Conservation (phyloP, 2,888 invertebrate species). For the Plemyria rubiginata region DNA sequence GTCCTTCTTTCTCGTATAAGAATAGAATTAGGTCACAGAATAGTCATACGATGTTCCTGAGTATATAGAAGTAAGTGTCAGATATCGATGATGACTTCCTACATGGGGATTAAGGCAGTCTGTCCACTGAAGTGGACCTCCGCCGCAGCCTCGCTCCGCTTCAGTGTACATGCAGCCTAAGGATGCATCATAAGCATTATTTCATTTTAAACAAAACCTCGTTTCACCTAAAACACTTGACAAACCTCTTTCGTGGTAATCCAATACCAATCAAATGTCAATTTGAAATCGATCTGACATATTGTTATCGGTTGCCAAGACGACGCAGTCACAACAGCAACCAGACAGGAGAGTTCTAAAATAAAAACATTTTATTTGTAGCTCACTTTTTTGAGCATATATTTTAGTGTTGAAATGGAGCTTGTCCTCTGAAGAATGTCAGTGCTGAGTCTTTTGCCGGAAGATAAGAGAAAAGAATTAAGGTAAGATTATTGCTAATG, state of each 20-base stretch:
- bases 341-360: constrained; percentile 42
- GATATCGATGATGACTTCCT: too few species aligned
- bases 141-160: too few species aligned
- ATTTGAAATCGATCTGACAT: constrained; percentile 60
- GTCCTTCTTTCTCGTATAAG: too few species aligned
- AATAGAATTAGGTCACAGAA: too few species aligned
- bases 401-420: constrained; percentile 61
- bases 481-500: constrained; percentile 49
- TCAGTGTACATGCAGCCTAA: too few species aligned
- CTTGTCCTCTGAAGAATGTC: constrained; percentile 68
- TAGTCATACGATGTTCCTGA: too few species aligned
- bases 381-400: constrained; percentile 51
- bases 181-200: neutral
- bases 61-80: too few species aligned
- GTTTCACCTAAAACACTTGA: constrained; percentile 21
- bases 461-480: constrained; percentile 74
- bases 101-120: neutral
- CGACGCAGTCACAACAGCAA: constrained; percentile 62
- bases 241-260: constrained; percentile 36
- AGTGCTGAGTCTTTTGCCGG: constrained; percentile 79
- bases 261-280: constrained; percentile 50
- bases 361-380: constrained; percentile 48
- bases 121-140: too few species aligned
- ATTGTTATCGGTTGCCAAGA: constrained; percentile 64
- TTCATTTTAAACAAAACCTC: constrained; percentile 1